Conservation (phyloP, 2,113 vertebrate species). For the Mormoops blainvillei region DNA sequence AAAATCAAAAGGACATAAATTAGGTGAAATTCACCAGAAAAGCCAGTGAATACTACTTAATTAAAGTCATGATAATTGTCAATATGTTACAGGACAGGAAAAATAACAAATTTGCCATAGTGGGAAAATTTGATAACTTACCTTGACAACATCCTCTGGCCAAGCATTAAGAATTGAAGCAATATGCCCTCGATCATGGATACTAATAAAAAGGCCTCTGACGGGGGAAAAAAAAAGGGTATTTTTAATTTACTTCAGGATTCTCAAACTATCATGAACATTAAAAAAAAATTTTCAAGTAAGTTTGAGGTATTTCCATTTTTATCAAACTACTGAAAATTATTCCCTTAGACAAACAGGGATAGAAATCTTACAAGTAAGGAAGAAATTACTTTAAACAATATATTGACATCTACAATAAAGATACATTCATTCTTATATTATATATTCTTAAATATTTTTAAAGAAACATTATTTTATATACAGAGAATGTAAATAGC, state of each 20-base stretch:
- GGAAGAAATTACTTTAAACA: neutral
- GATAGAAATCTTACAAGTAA: neutral
- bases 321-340: conserved; percentile 25
- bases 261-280: neutral
- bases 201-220: conserved; percentile 96
- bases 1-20: neutral
- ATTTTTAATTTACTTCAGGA: conserved; percentile 22
- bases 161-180: conserved; percentile 91
- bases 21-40: neutral
- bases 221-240: conserved; percentile 48
- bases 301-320: neutral
- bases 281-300: neutral
- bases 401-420: neutral
- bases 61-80: neutral
- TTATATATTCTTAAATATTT: neutral
- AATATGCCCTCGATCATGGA: conserved; percentile 93
- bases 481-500: neutral
- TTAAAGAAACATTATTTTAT: neutral
- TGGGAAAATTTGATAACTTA: conserved; percentile 70
- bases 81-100: neutral
- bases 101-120: neutral
- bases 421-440: neutral
- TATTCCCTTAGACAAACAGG: neutral
- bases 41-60: neutral
- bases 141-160: conserved; percentile 90